Percentiles rank a stretch among this genome's conserved stretches.
phyloP scores from a whole-genome alignment of 2,113 vertebrate genomes.

The Periophthalmus modestus region DNA sequence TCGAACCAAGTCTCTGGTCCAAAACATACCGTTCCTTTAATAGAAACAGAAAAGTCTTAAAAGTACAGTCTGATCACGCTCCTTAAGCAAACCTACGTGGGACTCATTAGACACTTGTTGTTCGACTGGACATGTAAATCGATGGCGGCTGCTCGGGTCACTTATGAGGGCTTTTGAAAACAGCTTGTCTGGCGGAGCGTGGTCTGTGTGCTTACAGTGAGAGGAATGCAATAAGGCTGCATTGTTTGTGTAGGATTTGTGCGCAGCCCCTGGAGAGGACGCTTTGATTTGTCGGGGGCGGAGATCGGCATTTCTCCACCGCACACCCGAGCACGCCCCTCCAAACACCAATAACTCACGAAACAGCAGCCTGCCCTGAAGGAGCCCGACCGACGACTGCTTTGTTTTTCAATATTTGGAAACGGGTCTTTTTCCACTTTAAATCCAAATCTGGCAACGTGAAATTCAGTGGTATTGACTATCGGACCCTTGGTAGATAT shows the following conservation, averaged over 20 bases:
- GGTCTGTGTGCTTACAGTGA: conserved; percentile 29
- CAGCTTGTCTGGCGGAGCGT: conserved; percentile 7
- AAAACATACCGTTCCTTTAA: no score
- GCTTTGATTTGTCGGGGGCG: conserved; percentile 57
- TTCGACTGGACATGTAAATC: conserved; percentile 39
- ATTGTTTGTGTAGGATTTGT: conserved; percentile 63
- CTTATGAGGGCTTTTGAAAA: conserved; percentile 32
- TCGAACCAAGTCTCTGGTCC: no score
- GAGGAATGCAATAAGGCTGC: conserved; percentile 35
- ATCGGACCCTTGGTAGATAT: neutral
- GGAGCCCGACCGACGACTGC: conserved; percentile 53
- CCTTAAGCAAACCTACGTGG: neutral
- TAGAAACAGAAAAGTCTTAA: neutral
- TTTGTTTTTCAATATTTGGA: conserved; percentile 52
- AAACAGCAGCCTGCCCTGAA: conserved; percentile 60
- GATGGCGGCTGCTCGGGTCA: conserved; percentile 34
- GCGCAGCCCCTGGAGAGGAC: conserved; percentile 29
- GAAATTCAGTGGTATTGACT: conserved; percentile 22
- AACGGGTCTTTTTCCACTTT: conserved; percentile 13
- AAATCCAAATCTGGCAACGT: conserved; percentile 14
- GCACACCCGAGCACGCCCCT: conserved; percentile 38
- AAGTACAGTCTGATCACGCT: neutral
- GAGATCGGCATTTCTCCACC: conserved; percentile 33
- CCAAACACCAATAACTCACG: conserved; percentile 59
- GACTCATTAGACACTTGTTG: conserved; percentile 9